Base-by-base conservation (phyloP, 2,888 invertebrate genomes). In the Eupithecia pulchellata region DNA sequence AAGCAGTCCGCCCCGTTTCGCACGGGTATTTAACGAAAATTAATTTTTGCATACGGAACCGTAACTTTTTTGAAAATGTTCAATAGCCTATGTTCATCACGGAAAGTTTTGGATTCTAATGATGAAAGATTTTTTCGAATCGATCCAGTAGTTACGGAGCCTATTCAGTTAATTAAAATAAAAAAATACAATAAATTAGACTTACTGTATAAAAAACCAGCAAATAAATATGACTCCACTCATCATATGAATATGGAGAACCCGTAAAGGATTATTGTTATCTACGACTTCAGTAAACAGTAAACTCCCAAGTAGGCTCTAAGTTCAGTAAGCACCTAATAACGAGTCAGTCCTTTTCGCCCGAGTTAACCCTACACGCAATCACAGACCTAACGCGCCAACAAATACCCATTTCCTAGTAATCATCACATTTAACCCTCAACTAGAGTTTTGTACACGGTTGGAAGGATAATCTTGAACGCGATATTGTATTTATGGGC, bases 301-400 rank as follows among this genome's bases (percentile, higher is more conserved):
- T 39, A n/a, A 39, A 9, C 42, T 47, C 27, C 17, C 57, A 27
- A 61, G 47, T 58, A 61, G 67, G 11, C 47, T 20, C n/a, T 29
- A 34, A 67, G 67, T 60, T 47, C 13, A 42, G 29, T 70, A 66
- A 58, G 66, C 58, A 66, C 32, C 20, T 65, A 69, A 73, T 73
- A 73, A 69, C 47, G 66, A 64, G 39, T 61, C 47, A 39, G 8
- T 30, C 67, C 78, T 25, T 25, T 75, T 75, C 70, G 68, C 74
- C 76, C 75, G 77, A 81, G 80, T 73, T 73, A 72, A 73, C 72
- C 62, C 55, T 68, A 69, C 72, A 69, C 81, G 81, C 84, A 86
- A 85, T 88, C 86, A 84, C 82, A 86, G 84, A 82, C 81, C 82
- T 61, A 84, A 84, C 84, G 78, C 78, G 71, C 81, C 80, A 83